Percentiles rank a stretch among this genome's conserved stretches.
These are phyloP conservation scores for Irena cyanogastra DNA, from an alignment of 2,113 vertebrate species.

Conservation along the genomic window DNA sequence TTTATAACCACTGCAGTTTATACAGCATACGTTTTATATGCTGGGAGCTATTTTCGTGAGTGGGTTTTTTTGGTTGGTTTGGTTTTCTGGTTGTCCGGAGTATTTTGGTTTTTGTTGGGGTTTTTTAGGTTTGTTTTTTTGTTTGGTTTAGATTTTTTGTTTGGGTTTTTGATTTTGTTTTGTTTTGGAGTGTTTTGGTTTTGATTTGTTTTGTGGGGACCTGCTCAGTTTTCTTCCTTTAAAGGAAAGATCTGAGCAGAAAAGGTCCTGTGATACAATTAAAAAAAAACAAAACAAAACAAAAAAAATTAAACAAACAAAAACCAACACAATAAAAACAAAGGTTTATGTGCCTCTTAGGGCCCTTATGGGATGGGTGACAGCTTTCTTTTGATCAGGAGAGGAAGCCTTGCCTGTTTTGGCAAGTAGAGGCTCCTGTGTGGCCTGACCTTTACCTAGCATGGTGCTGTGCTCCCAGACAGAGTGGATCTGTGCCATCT, in stretches of 20 bases:
- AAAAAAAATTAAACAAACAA: too few relatives aligned
- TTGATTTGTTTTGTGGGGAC: neutral
- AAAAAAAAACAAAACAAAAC: too few relatives aligned
- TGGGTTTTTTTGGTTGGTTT: neutral
- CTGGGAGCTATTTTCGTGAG: neutral
- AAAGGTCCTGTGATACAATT: neutral
- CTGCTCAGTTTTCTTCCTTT: neutral
- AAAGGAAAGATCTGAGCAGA: neutral
- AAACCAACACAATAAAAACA: accelerated
- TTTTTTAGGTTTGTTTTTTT: too few relatives aligned
- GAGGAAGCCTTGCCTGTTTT: neutral
- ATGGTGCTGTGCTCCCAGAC: neutral
- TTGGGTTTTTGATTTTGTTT: too few relatives aligned
- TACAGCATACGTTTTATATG: neutral
- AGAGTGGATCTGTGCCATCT: neutral
- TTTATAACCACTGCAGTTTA: neutral
- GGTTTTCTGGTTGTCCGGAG: neutral
- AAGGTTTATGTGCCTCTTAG: neutral
- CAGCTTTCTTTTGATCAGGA: neutral
- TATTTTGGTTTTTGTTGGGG: neutral
- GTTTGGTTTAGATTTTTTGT: too few relatives aligned
- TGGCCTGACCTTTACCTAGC: neutral
- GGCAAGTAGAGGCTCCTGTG: neutral
- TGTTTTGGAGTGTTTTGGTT: too few relatives aligned
- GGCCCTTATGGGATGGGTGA: neutral